Conservation (phyloP, 2,113 vertebrate species). For the Sphyrna mokarran region DNA sequence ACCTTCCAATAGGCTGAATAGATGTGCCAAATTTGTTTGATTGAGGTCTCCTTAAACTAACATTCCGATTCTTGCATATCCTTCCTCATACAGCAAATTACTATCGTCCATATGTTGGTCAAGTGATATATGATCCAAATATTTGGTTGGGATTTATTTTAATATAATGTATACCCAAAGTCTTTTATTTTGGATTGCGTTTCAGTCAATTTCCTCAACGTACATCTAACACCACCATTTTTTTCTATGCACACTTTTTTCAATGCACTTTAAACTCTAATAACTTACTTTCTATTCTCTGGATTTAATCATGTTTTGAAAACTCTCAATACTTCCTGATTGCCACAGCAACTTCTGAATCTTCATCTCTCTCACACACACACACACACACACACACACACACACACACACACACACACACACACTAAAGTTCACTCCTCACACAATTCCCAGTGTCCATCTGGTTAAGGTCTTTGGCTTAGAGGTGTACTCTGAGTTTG, state of each 20-base stretch:
- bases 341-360: background rate
- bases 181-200: background rate
- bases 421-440: background rate
- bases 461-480: background rate
- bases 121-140: background rate
- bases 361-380: too few relatives aligned
- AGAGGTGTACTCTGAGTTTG: background rate
- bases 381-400: too few relatives aligned
- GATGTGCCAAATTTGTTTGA: background rate
- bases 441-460: background rate
- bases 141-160: background rate
- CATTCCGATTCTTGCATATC: background rate
- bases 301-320: background rate
- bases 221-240: background rate
- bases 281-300: background rate
- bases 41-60: background rate
- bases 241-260: background rate
- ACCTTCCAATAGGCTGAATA: background rate
- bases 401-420: too few relatives aligned
- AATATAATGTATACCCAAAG: background rate
- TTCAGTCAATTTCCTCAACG: background rate
- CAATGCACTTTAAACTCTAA: background rate
- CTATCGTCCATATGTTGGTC: background rate
- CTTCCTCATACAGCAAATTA: background rate
- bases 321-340: background rate